phyloP scores from a whole-genome alignment of 2,113 vertebrate species.

The Nannobrachium achirus region DNA sequence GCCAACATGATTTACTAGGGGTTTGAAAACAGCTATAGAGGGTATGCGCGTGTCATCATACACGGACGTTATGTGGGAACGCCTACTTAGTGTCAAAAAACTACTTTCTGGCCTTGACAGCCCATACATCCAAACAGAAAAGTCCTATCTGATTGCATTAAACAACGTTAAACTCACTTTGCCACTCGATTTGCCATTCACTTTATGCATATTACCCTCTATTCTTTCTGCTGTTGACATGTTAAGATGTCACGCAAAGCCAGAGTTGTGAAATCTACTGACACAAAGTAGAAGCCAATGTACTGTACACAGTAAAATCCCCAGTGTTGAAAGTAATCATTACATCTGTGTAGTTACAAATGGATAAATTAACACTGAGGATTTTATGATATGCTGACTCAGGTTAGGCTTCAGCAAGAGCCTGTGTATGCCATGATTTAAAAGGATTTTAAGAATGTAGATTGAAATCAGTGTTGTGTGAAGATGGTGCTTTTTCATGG shows the following conservation, averaged over 20 bases:
- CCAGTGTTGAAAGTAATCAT: too few relatives aligned
- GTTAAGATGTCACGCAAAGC: neutral
- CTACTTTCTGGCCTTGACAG: too few relatives aligned
- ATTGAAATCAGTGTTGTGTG: conserved; percentile 10
- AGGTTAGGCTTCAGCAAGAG: conserved; percentile 54
- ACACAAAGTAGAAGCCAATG: conserved; percentile 42
- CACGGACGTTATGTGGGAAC: too few relatives aligned
- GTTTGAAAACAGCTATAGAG: too few relatives aligned
- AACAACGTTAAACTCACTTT: too few relatives aligned
- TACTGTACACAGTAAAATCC: conserved; percentile 18
- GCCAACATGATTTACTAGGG: too few relatives aligned
- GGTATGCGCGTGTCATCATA: too few relatives aligned
- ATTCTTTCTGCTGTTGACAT: conserved; percentile 2
- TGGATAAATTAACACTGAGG: neutral
- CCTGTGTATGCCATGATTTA: conserved; percentile 38
- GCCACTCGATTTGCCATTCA: too few relatives aligned
- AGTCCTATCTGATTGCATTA: too few relatives aligned
- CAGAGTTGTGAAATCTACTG: conserved; percentile 18
- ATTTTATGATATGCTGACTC: conserved; percentile 34
- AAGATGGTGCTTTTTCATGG: neutral
- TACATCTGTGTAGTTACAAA: neutral
- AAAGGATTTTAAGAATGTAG: neutral
- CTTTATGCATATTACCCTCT: too few relatives aligned
- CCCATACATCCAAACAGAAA: too few relatives aligned
- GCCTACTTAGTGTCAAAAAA: too few relatives aligned